A percentile compares a stretch with the other conserved stretches of the same genome.
These are phyloP conservation scores for Helleia helle DNA, from an alignment of 2,888 invertebrate genomes.

Conservation along the genomic window DNA sequence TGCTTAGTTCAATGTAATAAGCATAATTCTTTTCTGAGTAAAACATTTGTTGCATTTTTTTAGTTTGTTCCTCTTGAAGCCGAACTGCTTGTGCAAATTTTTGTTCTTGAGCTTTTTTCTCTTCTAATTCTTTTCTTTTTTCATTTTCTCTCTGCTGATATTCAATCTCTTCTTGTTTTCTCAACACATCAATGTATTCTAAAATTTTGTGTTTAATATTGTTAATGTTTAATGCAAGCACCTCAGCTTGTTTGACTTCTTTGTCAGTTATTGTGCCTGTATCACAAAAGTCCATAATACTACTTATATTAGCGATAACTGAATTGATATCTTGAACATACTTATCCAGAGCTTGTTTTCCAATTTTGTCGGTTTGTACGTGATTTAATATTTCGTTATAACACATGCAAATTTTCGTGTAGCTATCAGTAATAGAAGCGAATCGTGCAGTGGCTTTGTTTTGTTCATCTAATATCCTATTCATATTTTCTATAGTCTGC, in stretches of 20 bases:
- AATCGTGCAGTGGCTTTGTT: slow-evolving; percentile 57
- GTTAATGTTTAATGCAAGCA: slow-evolving; percentile 58
- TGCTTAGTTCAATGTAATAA: slow-evolving; percentile 72
- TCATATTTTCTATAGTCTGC: slow-evolving; percentile 60
- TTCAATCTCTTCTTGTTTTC: slow-evolving; percentile 33
- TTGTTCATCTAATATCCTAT: slow-evolving; percentile 65
- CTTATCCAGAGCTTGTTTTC: slow-evolving; percentile 54
- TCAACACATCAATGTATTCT: slow-evolving; percentile 41
- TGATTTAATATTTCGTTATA: slow-evolving; percentile 70
- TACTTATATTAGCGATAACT: slow-evolving; percentile 26
- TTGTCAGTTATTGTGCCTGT: slow-evolving; percentile 53
- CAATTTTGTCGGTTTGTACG: slow-evolving; percentile 52
- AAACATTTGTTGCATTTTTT: slow-evolving; percentile 48
- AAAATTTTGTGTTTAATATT: slow-evolving; percentile 56
- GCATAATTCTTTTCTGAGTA: slow-evolving; percentile 61
- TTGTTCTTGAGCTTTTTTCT: slow-evolving; percentile 30
- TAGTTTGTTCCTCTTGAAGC: slow-evolving; percentile 25
- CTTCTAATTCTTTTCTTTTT: slow-evolving; percentile 42
- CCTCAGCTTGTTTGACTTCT: slow-evolving; percentile 72
- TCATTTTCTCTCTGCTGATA: slow-evolving; percentile 40
- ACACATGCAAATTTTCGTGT: slow-evolving; percentile 68
- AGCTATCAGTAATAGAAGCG: slow-evolving; percentile 72
- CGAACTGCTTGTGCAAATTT: slow-evolving; percentile 24
- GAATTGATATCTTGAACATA: slow-evolving; percentile 55
- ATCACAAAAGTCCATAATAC: slow-evolving; percentile 47